Evolutionary conservation across 2,797 vertebrate genomes (phyloP), one percentile per base, ranked within the genome.

Genomic region (Neoniphon sammara): DNA sequence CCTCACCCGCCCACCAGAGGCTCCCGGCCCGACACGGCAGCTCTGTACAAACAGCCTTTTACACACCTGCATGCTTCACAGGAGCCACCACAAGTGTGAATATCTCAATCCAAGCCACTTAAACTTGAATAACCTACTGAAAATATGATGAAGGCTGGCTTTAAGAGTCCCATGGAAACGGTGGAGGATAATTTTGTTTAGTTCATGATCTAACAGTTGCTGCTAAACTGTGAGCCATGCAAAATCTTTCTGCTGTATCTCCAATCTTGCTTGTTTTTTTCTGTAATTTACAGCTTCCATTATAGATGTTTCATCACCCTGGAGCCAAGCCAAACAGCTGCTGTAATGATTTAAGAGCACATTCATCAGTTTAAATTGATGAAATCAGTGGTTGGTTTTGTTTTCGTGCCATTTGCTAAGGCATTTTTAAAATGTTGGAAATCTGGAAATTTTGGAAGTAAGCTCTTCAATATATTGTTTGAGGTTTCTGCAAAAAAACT

Each of bases 11-110:
- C 73, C 66, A 73, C 62, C 68, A 86, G 83, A 91, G 81, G 50
- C 65, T 58, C 31, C 1, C 62, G 68, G 64, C 55, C 58, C 75
- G 75, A 80, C 58, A 64, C 81, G 59, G 58, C 61, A 31, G 73
- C 84, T 21, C 80, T 75, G 73, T 73, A 77, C 60, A 88, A 68
- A 84, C 72, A 87, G 68, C 73, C 85, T 63, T 76, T 81, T 79
- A 85, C 85, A 92, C 92, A 91, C 89, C 85, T 92, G 89, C 83
- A 92, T 77, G 85, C 89, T 80, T 88, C 73, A 87, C 75, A 93
- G 88, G 78, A 80, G 84, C 82, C 78, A 14, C 73, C 67, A 52
- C 49, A 86, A 80, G 85, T 86, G 87, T 87, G 82, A 93, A 86
- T 89, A 82, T 86, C 73, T 81, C 89, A 88, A 86, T 66, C 34